A percentile compares a stretch with the other conserved stretches of the same genome.
phyloP scores from a whole-genome alignment of 2,888 invertebrate species.

The Phyllotreta striolata region DNA sequence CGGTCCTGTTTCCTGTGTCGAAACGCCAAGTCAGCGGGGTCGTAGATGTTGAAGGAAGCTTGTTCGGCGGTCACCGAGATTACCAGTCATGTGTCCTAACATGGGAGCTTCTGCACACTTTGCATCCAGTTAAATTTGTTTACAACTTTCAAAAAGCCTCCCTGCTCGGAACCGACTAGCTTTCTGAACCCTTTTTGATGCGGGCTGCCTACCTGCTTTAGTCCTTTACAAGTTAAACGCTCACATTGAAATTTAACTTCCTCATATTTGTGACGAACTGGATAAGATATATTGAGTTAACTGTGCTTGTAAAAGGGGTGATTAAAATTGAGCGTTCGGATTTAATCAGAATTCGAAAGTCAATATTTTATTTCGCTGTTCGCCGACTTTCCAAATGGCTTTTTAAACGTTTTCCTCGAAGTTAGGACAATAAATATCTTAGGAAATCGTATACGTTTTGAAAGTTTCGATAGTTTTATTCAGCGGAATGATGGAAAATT shows the following conservation, averaged over 20 bases:
- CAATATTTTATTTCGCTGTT: slow-evolving; percentile 49
- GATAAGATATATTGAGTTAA: no score
- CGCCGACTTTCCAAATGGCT: slow-evolving; percentile 44
- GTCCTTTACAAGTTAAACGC: no score
- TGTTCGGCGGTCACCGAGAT: slow-evolving; percentile 54
- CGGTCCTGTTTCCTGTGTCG: slow-evolving; percentile 47
- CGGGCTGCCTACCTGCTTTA: neutral
- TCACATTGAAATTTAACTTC: no score
- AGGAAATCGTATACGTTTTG: neutral
- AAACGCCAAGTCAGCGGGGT: slow-evolving; percentile 52
- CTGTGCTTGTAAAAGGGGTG: no score
- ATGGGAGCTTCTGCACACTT: slow-evolving; percentile 36
- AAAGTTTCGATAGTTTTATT: neutral
- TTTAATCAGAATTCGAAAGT: slow-evolving; percentile 50
- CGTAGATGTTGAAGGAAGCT: slow-evolving; percentile 50
- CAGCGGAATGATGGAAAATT: neutral
- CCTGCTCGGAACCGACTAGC: no score
- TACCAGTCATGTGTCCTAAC: slow-evolving; percentile 43
- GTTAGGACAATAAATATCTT: slow-evolving; percentile 29
- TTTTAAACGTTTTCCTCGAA: slow-evolving; percentile 40
- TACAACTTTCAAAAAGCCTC: slow-evolving; percentile 27
- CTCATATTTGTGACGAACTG: no score
- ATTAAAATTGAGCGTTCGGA: slow-evolving; percentile 12
- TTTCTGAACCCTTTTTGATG: slow-evolving; percentile 6
- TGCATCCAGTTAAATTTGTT: slow-evolving; percentile 39